Base-by-base conservation (phyloP, 53 echinoderm and acorn worm genomes). In the Pentamera pediparva region DNA sequence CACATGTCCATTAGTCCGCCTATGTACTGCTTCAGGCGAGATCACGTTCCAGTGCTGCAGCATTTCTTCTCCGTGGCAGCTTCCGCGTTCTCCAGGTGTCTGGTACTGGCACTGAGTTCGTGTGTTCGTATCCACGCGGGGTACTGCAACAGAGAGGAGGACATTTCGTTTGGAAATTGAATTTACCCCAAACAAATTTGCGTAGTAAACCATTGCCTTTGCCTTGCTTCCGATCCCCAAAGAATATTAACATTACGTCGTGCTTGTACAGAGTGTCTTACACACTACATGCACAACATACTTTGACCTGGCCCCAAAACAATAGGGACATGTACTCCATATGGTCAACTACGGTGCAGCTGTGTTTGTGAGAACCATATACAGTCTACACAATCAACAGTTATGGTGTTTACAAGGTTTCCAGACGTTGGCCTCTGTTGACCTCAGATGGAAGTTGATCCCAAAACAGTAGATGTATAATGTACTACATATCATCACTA, bases 131-230 rank as follows among this genome's bases (percentile, higher is more conserved):
- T 65, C 65, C 65, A 65, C 22, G 41, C 43, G 9, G 65, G 65
- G 25, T 65, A 65, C 65, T 65, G 43, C 17, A 65, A 39, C 8
- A 28, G 32, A 27, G 13, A 59, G 38, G 19, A 26, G 3, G 6
- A 81, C 86, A 21, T 70, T 81, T 83, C 59, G 80, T 76, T 34
- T 77, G 15, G n/a, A n/a, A n/a, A n/a, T n/a, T n/a, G n/a, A n/a
- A n/a, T n/a, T n/a, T n/a, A n/a, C n/a, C n/a, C n/a, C n/a, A n/a
- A n/a, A n/a, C n/a, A n/a, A n/a, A n/a, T n/a, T n/a, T n/a, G n/a
- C n/a, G 43, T 41, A 15, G 43, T 41, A 41, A 41, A 9, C 43
- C 43, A 10, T 41, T 41, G 8, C 9, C 43, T 41, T 41, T 15
- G 15, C 43, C 9, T 41, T 15, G 9, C 43, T 41, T 15, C 43